Evolutionary conservation across 2,888 invertebrate genomes (phyloP), one percentile per base, ranked within the genome.

Genomic region (Habrosyne pyritoides): DNA sequence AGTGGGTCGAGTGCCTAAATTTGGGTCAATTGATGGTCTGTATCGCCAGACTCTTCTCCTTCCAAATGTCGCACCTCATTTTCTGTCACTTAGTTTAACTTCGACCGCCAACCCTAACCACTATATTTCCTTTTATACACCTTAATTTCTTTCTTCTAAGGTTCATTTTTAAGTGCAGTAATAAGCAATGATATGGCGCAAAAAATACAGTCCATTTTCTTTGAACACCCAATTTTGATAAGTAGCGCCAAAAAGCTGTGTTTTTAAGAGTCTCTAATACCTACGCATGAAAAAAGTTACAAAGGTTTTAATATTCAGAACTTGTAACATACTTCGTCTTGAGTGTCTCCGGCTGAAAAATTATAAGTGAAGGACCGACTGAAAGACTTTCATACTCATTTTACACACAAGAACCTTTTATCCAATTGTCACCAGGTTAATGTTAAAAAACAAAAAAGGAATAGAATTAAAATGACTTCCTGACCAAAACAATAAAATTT

Each of bases 51-150:
- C 73, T 69, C 67, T 68, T 62, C 73, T 72, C 71, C 74, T 60
- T 76, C 78, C 77, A 81, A 86, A 87, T 85, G 83, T 85, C 82
- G 74, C 86, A 85, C 83, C 86, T 86, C 85, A 84, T 87, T 88
- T 84, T 86, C 79, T 77, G 77, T 79, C 84, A 86, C 83, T 86
- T 83, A 81, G 77, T 73, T 73, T 62, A 63, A 71, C 71, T 67
- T 77, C 72, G 71, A 64, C 61, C 69, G 69, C 67, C 63, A 60
- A 71, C 71, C 59, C 61, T 65, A 71, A 78, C 72, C 71, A 63
- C 64, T 63, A 60, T 59, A 47, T 36, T 2, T 14, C 18, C 18
- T 2, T 28, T 30, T 46, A 33, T 26, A 53, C 54, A 63, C 68
- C 71, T 65, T 75, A 65, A 51, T 14, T 14, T 10, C 12, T 8